Percentiles rank a stretch among this genome's conserved stretches.
These are phyloP conservation scores for Zoanthus sociatus DNA, from an alignment of 92 coral and sea anemone species.

Conservation along the genomic window DNA sequence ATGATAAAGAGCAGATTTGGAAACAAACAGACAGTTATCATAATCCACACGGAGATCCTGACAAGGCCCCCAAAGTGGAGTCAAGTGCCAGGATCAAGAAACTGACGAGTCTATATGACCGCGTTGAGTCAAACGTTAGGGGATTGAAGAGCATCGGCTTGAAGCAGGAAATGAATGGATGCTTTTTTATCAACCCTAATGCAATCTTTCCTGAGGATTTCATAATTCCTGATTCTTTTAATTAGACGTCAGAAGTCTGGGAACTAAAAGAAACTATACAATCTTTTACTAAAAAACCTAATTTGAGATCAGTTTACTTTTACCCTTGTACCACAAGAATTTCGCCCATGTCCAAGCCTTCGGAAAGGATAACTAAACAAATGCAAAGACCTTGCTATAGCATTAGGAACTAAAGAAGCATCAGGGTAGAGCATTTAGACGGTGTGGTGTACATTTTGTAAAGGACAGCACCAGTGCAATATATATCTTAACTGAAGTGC, in stretches of 20 bases:
- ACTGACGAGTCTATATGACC: neutral
- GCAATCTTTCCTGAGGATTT: neutral
- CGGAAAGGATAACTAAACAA: neutral
- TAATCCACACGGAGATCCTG: neutral
- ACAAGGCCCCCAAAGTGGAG: neutral
- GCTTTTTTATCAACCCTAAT: constrained; percentile 49
- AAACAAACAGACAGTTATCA: neutral
- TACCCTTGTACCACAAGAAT: neutral
- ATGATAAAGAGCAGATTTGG: neutral
- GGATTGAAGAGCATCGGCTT: constrained; percentile 52
- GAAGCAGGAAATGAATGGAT: constrained; percentile 44
- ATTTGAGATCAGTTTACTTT: neutral
- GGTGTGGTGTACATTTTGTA: constrained; percentile 15
- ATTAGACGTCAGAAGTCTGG: neutral
- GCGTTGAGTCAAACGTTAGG: constrained; percentile 16
- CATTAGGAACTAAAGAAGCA: constrained; percentile 5
- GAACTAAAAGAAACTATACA: neutral
- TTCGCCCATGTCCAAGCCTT: neutral
- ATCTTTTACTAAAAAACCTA: neutral
- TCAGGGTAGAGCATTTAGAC: neutral
- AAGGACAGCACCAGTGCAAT: constrained; percentile 3
- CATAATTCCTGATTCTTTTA: no score
- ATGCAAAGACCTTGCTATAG: neutral
- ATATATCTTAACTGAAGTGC: neutral
- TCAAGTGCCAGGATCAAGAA: neutral